These are phyloP conservation scores for Sebastes ruberrimus DNA, from an alignment of 2,797 vertebrate species.

Conservation along the genomic window DNA sequence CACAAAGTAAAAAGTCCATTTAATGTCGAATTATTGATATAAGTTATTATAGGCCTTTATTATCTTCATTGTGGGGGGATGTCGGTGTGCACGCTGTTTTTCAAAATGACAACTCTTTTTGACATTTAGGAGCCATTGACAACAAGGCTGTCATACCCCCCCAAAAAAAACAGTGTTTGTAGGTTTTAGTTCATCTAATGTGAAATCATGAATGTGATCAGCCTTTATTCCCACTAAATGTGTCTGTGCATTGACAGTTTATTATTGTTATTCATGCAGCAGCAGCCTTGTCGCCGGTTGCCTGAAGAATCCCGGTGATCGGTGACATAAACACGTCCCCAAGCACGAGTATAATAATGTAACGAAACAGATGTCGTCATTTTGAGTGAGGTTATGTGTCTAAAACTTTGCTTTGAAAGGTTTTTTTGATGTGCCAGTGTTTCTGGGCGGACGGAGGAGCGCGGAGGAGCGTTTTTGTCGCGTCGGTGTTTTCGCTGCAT, in stretches of 20 bases:
- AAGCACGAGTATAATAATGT: constrained; percentile 22
- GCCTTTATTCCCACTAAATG: not conserved
- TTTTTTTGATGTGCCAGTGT: constrained; percentile 33
- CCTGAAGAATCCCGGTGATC: constrained; percentile 52
- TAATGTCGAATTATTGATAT: constrained; percentile 35
- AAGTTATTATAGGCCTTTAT: constrained; percentile 54
- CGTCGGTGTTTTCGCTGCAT: constrained; percentile 77
- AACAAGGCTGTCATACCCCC: constrained; percentile 35
- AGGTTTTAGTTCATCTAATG: not conserved
- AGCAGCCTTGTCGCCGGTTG: constrained; percentile 67
- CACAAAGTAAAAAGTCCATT: constrained; percentile 69
- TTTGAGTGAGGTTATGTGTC: constrained; percentile 3
- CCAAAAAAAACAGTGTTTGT: not conserved
- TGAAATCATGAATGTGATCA: constrained; percentile 5
- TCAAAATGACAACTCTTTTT: constrained; percentile 51
- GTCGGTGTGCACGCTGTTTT: constrained; percentile 29
- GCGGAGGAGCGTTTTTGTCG: constrained; percentile 66
- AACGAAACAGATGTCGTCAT: constrained; percentile 12
- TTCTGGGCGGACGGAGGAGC: constrained; percentile 37
- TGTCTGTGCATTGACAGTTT: constrained; percentile 39
- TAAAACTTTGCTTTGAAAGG: constrained; percentile 56
- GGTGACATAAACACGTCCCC: constrained; percentile 48
- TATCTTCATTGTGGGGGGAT: constrained; percentile 17
- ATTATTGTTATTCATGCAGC: constrained; percentile 67
- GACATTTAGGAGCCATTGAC: constrained; percentile 43